Base-by-base conservation (phyloP, 2,888 invertebrate genomes). In the Hoplodrina ambigua region DNA sequence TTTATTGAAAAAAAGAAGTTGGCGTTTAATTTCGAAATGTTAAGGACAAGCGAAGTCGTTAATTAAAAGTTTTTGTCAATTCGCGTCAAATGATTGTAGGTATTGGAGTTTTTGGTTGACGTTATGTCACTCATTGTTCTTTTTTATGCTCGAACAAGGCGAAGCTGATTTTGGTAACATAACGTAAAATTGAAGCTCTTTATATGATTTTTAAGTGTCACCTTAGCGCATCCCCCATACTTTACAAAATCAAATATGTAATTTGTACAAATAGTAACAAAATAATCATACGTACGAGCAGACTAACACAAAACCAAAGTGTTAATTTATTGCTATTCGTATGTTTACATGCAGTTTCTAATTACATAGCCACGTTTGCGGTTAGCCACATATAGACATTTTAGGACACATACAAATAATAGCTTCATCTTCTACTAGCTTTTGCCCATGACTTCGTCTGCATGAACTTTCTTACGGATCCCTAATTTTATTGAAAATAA, bases 51-150 rank as follows among this genome's bases (percentile, higher is more conserved):
- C 46, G 13, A 55, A 10, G 17, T 6, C n/a, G 49, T 59, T 33
- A 44, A 61, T 75, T 59, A 75, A 59, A 73, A 72, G 33, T 55
- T 72, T 65, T 58, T 3, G 41, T 20, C 58, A 41, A 1, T 15
- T 37, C 50, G 10, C 63, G 41, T 33, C 17, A 50, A 44, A 44
- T 20, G 5, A 64, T 44, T 64, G 5, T 25, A 25, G 25, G 25
- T 2, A 5, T 46, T 17, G 4, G 46, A 46, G 46, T 17, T 46
- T 46, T 17, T 46, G 5, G 1, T 1, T 41, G 15, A 46, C 5
- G 10, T 2, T 46, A 46, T 46, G 46, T 17, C 17, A 46, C 37
- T 37, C 8, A 37, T 8, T 37, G 37, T 1, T 37, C 8, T 7
- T 37, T 7, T 37, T 8, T 8, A 37, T 8, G 8, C 37, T 7